These are phyloP conservation scores for Lasioglossum figueresi DNA, from an alignment of 2,888 invertebrate species.

Conservation along the genomic window DNA sequence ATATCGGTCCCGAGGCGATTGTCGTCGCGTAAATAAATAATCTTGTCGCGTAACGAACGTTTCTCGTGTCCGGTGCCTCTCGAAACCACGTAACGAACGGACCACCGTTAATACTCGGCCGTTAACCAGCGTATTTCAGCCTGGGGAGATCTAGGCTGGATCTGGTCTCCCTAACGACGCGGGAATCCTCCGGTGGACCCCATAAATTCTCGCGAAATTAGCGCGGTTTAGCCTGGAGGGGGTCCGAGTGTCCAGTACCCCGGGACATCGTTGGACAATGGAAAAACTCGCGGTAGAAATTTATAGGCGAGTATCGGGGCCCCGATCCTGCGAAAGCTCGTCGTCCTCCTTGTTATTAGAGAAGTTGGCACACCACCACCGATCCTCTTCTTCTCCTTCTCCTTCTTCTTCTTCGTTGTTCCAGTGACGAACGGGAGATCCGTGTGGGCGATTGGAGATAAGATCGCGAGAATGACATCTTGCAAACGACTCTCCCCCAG, in stretches of 20 bases:
- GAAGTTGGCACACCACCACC: conserved; percentile 5
- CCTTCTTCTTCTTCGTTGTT: conserved; percentile 17
- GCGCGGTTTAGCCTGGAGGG: not conserved
- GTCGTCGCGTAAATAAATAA: conserved; percentile 1
- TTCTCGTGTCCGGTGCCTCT: not conserved
- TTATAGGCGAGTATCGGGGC: not conserved
- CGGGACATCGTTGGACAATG: conserved; percentile 4
- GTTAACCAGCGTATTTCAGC: conserved; percentile 9
- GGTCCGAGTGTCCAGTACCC: not conserved
- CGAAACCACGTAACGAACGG: conserved; percentile 8
- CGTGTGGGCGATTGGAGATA: conserved; percentile 40
- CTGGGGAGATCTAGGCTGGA: conserved; percentile 2
- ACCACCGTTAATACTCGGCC: not conserved
- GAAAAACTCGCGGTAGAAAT: conserved; percentile 4
- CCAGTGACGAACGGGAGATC: conserved; percentile 27
- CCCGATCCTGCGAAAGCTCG: not conserved
- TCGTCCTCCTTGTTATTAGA: not conserved
- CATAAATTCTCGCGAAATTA: conserved; percentile 23
- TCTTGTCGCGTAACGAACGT: not conserved
- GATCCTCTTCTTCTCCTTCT: not conserved
- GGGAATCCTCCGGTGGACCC: conserved; percentile 3
- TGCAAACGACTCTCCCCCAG: conserved; percentile 54
- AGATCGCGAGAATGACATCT: conserved; percentile 54
- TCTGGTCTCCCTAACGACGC: not conserved
- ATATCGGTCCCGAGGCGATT: conserved; percentile 5